Conservation (phyloP, 2,113 vertebrate genomes). For the Larimichthys crocea region DNA sequence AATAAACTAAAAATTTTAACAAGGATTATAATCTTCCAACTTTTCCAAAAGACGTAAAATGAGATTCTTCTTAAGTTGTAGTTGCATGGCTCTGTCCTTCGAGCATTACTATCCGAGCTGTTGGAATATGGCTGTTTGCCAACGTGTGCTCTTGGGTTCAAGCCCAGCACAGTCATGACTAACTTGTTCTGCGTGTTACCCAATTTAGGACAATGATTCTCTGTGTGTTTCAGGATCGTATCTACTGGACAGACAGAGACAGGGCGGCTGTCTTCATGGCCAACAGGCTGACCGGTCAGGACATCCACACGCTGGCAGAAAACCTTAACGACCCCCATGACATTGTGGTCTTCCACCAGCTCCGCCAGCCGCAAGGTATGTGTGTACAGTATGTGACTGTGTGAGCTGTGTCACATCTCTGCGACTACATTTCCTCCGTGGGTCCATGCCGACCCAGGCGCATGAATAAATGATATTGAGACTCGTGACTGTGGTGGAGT, state of each 20-base stretch:
- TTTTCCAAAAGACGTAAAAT: background rate
- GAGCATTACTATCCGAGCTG: background rate
- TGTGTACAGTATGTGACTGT: slow-evolving; percentile 15
- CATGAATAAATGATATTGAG: slow-evolving; percentile 61
- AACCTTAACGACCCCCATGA: slow-evolving; percentile 98
- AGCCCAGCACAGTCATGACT: background rate
- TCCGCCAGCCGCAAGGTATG: slow-evolving; percentile 93
- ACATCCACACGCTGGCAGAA: slow-evolving; percentile 91
- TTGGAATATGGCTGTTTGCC: background rate
- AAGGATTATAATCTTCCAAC: background rate
- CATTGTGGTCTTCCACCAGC: slow-evolving; percentile 94
- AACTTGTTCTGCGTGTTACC: background rate
- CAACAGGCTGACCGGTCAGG: slow-evolving; percentile 91
- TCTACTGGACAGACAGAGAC: slow-evolving; percentile 98
- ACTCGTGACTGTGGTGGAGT: slow-evolving; percentile 27
- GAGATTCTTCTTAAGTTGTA: background rate
- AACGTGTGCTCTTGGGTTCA: background rate
- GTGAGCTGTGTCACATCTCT: slow-evolving; percentile 14
- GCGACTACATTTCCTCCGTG: slow-evolving; percentile 22
- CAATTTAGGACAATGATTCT: background rate
- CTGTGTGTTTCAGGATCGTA: slow-evolving; percentile 88
- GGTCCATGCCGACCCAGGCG: background rate
- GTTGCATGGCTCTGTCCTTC: background rate
- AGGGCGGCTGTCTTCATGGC: slow-evolving; percentile 95
- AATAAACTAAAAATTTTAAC: background rate